A percentile compares a stretch with the other conserved stretches of the same genome.
These are phyloP conservation scores for Zapornia atra DNA, from an alignment of 2,113 vertebrate species.

Conservation along the genomic window DNA sequence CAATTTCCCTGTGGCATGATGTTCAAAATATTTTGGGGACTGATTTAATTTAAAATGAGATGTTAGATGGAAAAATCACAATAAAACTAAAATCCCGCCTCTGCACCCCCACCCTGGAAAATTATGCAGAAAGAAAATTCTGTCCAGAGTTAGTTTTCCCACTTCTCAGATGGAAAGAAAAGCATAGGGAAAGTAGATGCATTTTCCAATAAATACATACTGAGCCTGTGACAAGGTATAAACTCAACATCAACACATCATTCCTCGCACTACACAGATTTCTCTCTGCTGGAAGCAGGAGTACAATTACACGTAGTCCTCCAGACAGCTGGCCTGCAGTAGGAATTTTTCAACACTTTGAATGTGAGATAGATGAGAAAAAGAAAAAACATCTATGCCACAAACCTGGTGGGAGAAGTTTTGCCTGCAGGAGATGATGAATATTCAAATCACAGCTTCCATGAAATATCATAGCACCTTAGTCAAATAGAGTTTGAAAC, in stretches of 20 bases:
- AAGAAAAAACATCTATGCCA: conserved; percentile 35
- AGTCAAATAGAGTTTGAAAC: conserved; percentile 25
- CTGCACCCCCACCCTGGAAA: not conserved
- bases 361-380: conserved; percentile 57
- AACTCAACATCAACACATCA: conserved; percentile 66
- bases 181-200: conserved; percentile 3
- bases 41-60: not conserved
- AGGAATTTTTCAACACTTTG: conserved; percentile 67
- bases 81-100: not conserved
- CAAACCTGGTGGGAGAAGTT: conserved; percentile 54
- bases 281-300: conserved; percentile 66
- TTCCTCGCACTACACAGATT: conserved; percentile 53
- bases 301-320: conserved; percentile 63
- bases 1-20: not conserved
- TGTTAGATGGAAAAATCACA: not conserved
- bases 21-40: conserved; percentile 5
- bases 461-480: conserved; percentile 21
- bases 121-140: conserved; percentile 17
- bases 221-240: conserved; percentile 56
- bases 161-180: conserved; percentile 28
- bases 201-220: conserved; percentile 58
- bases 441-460: conserved; percentile 62
- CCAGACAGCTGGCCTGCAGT: conserved; percentile 66
- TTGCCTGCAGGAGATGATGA: conserved; percentile 51
- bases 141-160: conserved; percentile 10